Evolutionary conservation across 2,888 invertebrate genomes (phyloP), one percentile per base, ranked within the genome.

Genomic region (Plagodis dolabraria): DNA sequence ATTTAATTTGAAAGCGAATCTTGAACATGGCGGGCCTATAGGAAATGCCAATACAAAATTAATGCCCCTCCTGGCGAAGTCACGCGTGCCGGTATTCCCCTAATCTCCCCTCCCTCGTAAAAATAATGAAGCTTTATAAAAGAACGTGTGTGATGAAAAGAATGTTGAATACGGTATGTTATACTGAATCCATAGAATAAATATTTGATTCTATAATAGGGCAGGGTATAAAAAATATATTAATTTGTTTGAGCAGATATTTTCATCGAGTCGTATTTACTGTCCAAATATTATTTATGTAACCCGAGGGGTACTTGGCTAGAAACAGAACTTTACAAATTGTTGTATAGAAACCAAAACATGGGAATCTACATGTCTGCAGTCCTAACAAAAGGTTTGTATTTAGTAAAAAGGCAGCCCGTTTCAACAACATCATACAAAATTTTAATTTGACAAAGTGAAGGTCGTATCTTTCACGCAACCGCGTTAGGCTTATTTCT

Each of bases 91-190:
- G 57, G 59, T 58, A 56, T 65, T 62, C 55, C 50, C 67, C 63
- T 60, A 67, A 66, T 70, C 65, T 67, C 65, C 62, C 62, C 63
- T 60, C 57, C 55, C 66, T 67, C 70, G 60, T 72, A 71, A 74
- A 70, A 70, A 70, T 71, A 70, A 70, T 67, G 68, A 69, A 68
- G 60, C 64, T 54, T 58, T 61, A 63, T 63, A 64, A 68, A 64
- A 64, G 61, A 61, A 51, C 53, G 57, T 49, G 53, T 45, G 57
- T 64, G 64, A 69, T 65, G 68, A 69, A 60, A 59, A 52, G 11
- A 52, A 63, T 53, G 52, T 38, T 35, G 47, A 57, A 60, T 44
- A 56, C n/a, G 47, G 36, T 34, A 33, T 56, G 51, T 60, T 52
- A 38, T 43, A 49, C 48, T 45, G 46, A 52, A 52, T 49, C 47